phyloP scores from a whole-genome alignment of 2,888 invertebrate species.

The Crioceris asparagi region DNA sequence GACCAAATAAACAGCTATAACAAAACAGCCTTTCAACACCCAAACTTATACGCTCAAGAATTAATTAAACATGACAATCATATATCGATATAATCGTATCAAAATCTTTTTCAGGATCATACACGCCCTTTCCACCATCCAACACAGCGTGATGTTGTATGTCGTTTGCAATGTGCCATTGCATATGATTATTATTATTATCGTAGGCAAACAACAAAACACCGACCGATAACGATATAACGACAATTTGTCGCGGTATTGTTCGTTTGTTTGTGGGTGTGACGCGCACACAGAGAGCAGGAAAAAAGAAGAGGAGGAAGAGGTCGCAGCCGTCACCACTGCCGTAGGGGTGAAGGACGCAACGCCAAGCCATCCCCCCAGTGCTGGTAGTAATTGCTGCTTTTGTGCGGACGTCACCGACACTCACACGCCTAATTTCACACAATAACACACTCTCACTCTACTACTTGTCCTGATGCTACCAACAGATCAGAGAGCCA shows the following conservation, averaged over 20 bases:
- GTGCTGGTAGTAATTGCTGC: constrained; percentile 40
- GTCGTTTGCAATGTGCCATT: no score
- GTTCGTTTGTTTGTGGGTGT: constrained; percentile 18
- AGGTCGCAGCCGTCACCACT: constrained; percentile 18
- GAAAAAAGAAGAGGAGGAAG: constrained; percentile 19
- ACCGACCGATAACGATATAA: neutral
- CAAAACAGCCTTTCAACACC: no score
- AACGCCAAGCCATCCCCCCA: no score
- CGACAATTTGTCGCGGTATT: constrained; percentile 1
- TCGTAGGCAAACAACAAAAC: neutral
- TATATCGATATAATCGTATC: constrained; percentile 3
- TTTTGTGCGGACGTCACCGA: constrained; percentile 38
- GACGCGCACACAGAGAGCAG: constrained; percentile 3
- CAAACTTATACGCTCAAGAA: no score
- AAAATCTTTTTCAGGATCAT: neutral
- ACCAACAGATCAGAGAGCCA: no score
- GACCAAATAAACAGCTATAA: no score
- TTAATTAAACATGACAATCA: neutral
- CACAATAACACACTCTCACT: no score
- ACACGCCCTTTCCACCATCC: no score
- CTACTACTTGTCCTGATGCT: no score
- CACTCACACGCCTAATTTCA: constrained; percentile 42
- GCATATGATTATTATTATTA: no score
- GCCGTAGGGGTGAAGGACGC: constrained; percentile 35
- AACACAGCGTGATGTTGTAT: no score